Evolutionary conservation across 2,797 vertebrate genomes (phyloP), one percentile per base, ranked within the genome.

Genomic region (Pterois miles): DNA sequence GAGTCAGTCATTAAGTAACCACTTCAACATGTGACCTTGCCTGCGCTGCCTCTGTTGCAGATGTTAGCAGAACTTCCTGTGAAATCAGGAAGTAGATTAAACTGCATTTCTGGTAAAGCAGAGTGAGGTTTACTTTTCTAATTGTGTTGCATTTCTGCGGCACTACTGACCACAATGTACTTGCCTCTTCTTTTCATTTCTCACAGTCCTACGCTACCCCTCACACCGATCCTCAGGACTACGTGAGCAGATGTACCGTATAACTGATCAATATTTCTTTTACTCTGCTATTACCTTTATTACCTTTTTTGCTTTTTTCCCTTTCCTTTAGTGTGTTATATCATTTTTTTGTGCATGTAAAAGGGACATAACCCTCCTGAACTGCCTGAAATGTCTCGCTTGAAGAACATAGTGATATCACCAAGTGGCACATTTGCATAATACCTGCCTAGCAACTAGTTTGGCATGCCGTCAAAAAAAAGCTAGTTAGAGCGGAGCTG

Each of bases 51-150:
- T 64, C 43, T 20, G 53, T 18, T 18, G 4, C 34, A 52, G 3
- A 62, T 36, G 62, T 33, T 1, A 16, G 4, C 31, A 54, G 10
- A 13, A 56, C 16, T 81, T 89, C 82, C 81, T 86, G 81, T 81
- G 12, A 74, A 87, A 87, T 54, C 67, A 86, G 88, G 90, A 92
- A 92, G 76, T 83, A 33, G 11, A 56, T 69, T 12, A 4, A 9
- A 25, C 5, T 14, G 10, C 20, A 33, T 65, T 31, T 74, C 22
- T 72, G 6, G 8, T 76, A 2, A 72, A 48, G 10, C 23, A 62
- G 18, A 60, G n/a, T 11, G 38, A 38, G 8, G 46, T 57, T 56
- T 20, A 1, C 8, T 6, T 23, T 52, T 81, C 46, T 85, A 67
- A 75, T 75, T 50, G 6, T 65, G 22, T 1, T 16, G 22, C 18